A percentile compares a stretch with the other conserved stretches of the same genome.
Conservation (phyloP, 2,113 vertebrate species). For the Equus przewalskii region DNA sequence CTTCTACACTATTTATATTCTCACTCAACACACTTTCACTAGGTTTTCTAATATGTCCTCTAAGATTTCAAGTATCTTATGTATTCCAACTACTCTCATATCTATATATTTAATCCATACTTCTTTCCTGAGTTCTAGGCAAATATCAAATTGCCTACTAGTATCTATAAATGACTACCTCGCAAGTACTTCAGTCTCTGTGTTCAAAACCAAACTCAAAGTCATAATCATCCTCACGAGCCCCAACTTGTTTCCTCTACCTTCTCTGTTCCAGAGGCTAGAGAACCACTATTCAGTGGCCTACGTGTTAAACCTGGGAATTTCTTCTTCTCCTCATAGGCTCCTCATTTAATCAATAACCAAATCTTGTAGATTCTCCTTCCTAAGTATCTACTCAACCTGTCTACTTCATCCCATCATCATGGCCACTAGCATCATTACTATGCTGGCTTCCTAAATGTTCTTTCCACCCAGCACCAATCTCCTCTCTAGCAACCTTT, state of each 20-base stretch:
- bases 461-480: not conserved
- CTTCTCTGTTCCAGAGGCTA: not conserved
- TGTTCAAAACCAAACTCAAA: not conserved
- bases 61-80: not conserved
- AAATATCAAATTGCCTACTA: not conserved
- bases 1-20: not conserved
- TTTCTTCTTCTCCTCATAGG: not conserved
- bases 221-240: not conserved
- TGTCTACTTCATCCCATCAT: not conserved
- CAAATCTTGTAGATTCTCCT: not conserved
- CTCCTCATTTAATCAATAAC: not conserved
- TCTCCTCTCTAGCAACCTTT: not conserved
- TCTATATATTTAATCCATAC: not conserved
- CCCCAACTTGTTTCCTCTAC: not conserved
- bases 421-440: not conserved
- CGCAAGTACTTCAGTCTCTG: not conserved
- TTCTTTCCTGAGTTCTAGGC: not conserved
- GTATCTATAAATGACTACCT: not conserved
- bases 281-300: not conserved
- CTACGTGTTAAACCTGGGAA: not conserved
- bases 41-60: constrained; percentile 1
- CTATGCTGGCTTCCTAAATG: not conserved
- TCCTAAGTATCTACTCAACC: not conserved
- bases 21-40: not conserved
- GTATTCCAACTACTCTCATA: not conserved